Evolutionary conservation across 2,113 vertebrate species (phyloP).

Genomic region (Leuciscus idus): DNA sequence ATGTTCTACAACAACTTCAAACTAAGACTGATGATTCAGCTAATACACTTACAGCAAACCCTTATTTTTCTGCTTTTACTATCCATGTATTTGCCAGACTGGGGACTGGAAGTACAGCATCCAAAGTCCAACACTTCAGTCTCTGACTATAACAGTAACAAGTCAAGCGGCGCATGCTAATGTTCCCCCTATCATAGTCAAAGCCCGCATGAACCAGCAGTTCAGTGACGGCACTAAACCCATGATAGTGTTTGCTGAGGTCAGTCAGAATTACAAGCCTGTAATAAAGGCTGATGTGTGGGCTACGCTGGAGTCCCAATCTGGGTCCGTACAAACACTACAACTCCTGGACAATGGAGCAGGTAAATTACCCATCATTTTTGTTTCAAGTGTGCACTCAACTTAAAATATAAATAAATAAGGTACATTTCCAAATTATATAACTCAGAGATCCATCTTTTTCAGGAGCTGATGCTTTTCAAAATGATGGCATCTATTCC

Average conservation of each 20-base stretch:
- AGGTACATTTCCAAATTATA: not conserved
- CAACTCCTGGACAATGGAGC: slow-evolving; percentile 73
- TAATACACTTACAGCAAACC: not conserved
- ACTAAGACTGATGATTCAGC: not conserved
- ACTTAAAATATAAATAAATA: not conserved
- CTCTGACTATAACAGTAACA: slow-evolving; percentile 66
- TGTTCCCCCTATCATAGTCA: slow-evolving; percentile 60
- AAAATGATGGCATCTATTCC: slow-evolving; percentile 75
- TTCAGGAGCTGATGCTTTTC: slow-evolving; percentile 70
- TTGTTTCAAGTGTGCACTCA: not conserved
- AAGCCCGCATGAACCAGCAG: slow-evolving; percentile 60
- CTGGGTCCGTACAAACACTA: slow-evolving; percentile 50
- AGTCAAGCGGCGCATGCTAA: slow-evolving; percentile 63
- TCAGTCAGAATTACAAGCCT: slow-evolving; percentile 68
- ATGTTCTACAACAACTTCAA: not conserved
- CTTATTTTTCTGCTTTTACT: not conserved
- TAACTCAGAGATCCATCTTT: not conserved
- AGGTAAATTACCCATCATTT: slow-evolving; percentile 62
- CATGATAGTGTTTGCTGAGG: slow-evolving; percentile 68
- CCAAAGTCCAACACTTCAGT: slow-evolving; percentile 62
- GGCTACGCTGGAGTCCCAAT: slow-evolving; percentile 65
- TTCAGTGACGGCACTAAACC: slow-evolving; percentile 60
- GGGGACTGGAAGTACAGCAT: slow-evolving; percentile 72
- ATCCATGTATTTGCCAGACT: slow-evolving; percentile 53
- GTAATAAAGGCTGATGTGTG: slow-evolving; percentile 69